Conservation (phyloP, 2,113 vertebrate genomes). For the Pagrus major region DNA sequence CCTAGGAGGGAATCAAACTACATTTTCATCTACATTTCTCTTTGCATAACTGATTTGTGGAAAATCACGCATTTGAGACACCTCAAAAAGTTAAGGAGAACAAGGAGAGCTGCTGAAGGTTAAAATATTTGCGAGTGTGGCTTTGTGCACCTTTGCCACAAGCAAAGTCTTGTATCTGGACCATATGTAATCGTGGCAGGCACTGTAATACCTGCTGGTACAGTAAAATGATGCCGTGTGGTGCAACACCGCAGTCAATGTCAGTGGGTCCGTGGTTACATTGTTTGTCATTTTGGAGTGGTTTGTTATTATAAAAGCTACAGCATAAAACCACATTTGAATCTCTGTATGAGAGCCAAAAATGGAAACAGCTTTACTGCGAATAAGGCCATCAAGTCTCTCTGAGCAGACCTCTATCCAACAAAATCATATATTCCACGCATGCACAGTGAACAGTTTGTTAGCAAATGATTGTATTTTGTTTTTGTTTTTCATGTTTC, state of each 20-base stretch:
- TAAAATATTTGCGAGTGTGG: conserved; percentile 4
- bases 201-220: conserved; percentile 18
- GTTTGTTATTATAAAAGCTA: neutral
- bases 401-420: neutral
- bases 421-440: neutral
- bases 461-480: too few species aligned
- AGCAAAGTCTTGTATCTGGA: conserved; percentile 36
- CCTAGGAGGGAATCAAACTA: neutral
- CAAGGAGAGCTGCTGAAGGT: neutral
- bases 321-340: neutral
- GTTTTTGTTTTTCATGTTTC: too few species aligned
- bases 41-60: neutral
- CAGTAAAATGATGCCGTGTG: conserved; percentile 17
- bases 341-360: too few species aligned
- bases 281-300: neutral
- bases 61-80: neutral
- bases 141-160: conserved; percentile 27
- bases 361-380: neutral
- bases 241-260: conserved; percentile 24
- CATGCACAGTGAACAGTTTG: too few species aligned
- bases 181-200: conserved; percentile 42
- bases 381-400: neutral
- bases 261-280: neutral
- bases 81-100: neutral
- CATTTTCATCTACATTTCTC: neutral